These are phyloP conservation scores for Phoenicopterus ruber DNA, from an alignment of 2,113 vertebrate genomes.

Conservation along the genomic window DNA sequence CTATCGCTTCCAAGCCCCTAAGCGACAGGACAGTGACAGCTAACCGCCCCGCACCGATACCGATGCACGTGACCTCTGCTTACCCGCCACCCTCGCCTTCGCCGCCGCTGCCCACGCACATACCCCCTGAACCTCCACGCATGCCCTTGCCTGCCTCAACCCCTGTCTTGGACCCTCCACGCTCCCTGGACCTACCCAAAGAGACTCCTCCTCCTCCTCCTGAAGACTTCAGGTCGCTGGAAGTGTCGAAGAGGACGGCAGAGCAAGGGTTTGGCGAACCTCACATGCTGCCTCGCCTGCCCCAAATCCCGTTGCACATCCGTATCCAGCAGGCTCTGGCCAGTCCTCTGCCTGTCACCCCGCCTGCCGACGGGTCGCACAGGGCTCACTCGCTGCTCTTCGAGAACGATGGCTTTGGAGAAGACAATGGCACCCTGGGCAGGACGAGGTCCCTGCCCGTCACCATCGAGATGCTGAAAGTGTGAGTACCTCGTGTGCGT, in stretches of 20 bases:
- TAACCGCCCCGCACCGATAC: conserved; percentile 7
- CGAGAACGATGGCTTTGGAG: conserved; percentile 79
- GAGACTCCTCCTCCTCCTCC: conserved; percentile 22
- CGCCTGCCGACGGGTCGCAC: conserved; percentile 84
- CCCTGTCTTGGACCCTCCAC: not conserved
- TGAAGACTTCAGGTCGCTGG: conserved; percentile 47
- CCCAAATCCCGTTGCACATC: conserved; percentile 88
- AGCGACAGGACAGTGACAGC: conserved; percentile 14
- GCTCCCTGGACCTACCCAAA: conserved; percentile 30
- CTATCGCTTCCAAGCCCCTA: conserved; percentile 48
- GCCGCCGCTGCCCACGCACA: conserved; percentile 57
- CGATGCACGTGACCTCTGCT: not conserved
- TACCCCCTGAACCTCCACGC: conserved; percentile 71
- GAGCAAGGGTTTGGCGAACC: conserved; percentile 76
- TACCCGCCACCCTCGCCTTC: conserved; percentile 44
- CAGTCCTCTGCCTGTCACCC: conserved; percentile 84
- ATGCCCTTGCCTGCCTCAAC: conserved; percentile 1
- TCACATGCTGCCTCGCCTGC: conserved; percentile 72
- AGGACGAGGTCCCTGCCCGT: conserved; percentile 87
- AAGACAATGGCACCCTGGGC: conserved; percentile 73
- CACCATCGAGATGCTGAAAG: conserved; percentile 95
- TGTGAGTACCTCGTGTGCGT: conserved; percentile 78
- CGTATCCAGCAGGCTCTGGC: conserved; percentile 94
- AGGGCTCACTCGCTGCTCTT: conserved; percentile 91
- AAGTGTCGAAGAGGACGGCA: not conserved